Base-by-base conservation (phyloP, 2,888 invertebrate genomes). In the Limenitis camilla region DNA sequence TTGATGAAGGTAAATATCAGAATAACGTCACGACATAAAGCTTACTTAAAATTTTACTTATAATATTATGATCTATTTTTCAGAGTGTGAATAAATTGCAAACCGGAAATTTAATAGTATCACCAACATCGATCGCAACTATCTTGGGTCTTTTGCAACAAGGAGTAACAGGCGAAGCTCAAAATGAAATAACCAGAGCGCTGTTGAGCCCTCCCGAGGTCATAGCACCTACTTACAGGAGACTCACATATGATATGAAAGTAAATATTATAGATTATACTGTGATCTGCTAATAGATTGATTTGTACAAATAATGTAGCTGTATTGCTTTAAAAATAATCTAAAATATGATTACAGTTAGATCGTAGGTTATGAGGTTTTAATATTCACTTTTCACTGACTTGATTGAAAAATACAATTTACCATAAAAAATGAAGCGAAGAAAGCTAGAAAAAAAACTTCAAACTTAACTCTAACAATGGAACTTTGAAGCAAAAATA, bases 91-190 rank as follows among this genome's bases (percentile, higher is more conserved):
- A 64, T 40, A 51, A 56, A 5, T 50, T 59, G 8, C 66, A 67
- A 38, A 40, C 58, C 35, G 73, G 72, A 0, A 89, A 89, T 56
- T 53, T 79, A 5, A 81, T 89, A 19, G 51, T 86, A 27, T 89
- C 89, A 0, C 89, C 89, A 1, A 74, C 78, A 50, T 88, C 88
- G 1, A 72, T 89, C 1, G 75, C 83, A 0, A 76, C 78, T 2
- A 61, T 86, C 4, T 62, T 89, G 33, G 76, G 85, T 1, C 68
- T 89, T 11, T 64, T 89, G 27, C 86, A 88, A 59, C 87, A 89
- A 58, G 89, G 88, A 0, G 73, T 88, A 0, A 49, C 61, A 2
- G 85, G 81, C 1, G 58, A 58, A 2, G 73, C 86, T 0, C 69
- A 74, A 47, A 55, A 67, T 1, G 76, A 89, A 62, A 74, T 88